Evolutionary conservation across 2,888 invertebrate genomes (phyloP), one percentile per base, ranked within the genome.

Genomic region (Volucella inflata): DNA sequence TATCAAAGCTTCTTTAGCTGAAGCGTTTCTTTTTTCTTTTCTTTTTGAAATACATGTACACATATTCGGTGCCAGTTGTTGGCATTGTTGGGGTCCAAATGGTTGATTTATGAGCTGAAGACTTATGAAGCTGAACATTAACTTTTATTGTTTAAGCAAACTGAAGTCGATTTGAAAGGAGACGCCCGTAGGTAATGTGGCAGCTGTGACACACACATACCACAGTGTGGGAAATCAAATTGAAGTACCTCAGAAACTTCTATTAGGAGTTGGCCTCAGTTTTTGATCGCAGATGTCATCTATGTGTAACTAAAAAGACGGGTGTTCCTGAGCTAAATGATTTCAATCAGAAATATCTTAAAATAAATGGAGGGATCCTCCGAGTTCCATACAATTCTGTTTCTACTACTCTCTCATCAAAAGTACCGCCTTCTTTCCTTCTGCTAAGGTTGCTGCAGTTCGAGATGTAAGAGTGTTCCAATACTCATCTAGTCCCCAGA

Each of bases 121-220:
- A 10, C 36, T 48, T 38, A 36, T 17, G 48, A 60, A 53, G 70
- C 38, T 67, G 70, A 80, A 80, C 65, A 71, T 76, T 84, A 80
- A 84, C 75, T 80, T 84, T 75, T 70, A 71, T 76, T 84, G 84
- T 84, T 84, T 80, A 71, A 44, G 40, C 17, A 80, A 84, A 68
- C 60, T 55, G 55, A 67, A 40, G 38, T 14, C 65, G 71, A 42
- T 62, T 57, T 40, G 16, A 17, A 78, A 65, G 38, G 9, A 30
- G 9, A 53, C 30, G 57, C 67, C 77, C 59, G 57, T 55, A 71
- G 75, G 60, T 59, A 42, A 67, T 36, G 42, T 57, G 70, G 30
- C 84, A 84, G 84, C 79, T 84, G 83, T 84, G 59, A 60, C 4
- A 16, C 21, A 30, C 30, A 30, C 30, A 48, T 38, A 14, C 48